Evolutionary conservation across 2,888 invertebrate species (phyloP).

Genomic region (Sabellastarte sp.): DNA sequence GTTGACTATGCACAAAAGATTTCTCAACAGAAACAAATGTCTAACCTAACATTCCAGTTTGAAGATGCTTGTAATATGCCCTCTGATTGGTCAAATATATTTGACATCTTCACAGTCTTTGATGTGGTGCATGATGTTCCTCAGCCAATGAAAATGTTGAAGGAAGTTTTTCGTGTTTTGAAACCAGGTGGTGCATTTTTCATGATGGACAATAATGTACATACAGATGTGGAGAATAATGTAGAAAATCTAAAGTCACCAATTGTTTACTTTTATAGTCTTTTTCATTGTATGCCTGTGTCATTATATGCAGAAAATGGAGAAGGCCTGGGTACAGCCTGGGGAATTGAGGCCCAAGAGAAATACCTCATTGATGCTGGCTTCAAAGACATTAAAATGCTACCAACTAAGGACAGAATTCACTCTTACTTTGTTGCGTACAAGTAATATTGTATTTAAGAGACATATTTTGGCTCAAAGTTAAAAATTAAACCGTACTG

Average conservation of each 20-base stretch:
- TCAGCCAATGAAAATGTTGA: constrained; percentile 5
- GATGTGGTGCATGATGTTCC: constrained; percentile 19
- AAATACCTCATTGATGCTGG: constrained; percentile 11
- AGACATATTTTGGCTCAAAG: too few relatives aligned
- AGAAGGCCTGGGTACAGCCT: constrained; percentile 11
- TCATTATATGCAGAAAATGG: constrained; percentile 11
- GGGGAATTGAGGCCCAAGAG: constrained; percentile 11
- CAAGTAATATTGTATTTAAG: too few relatives aligned
- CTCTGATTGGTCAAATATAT: constrained; percentile 10
- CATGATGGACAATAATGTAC: constrained; percentile 7
- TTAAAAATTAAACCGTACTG: too few relatives aligned
- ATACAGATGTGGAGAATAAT: constrained; percentile 9
- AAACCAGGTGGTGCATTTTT: constrained; percentile 12
- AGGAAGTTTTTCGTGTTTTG: constrained; percentile 7
- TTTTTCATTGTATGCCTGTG: constrained; percentile 17
- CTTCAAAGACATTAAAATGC: constrained; percentile 3
- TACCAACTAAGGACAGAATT: background rate
- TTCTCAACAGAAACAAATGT: background rate
- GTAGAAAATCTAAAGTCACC: background rate
- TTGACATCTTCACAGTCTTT: constrained; percentile 4
- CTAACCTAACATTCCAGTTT: constrained; percentile 6
- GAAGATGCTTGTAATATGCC: constrained; percentile 12
- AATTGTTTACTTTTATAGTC: background rate
- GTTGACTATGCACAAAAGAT: constrained; percentile 3
- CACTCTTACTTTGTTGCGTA: background rate